Evolutionary conservation across 2,797 vertebrate genomes (phyloP), one percentile per base, ranked within the genome.

Genomic region (Crypturellus tataupa): DNA sequence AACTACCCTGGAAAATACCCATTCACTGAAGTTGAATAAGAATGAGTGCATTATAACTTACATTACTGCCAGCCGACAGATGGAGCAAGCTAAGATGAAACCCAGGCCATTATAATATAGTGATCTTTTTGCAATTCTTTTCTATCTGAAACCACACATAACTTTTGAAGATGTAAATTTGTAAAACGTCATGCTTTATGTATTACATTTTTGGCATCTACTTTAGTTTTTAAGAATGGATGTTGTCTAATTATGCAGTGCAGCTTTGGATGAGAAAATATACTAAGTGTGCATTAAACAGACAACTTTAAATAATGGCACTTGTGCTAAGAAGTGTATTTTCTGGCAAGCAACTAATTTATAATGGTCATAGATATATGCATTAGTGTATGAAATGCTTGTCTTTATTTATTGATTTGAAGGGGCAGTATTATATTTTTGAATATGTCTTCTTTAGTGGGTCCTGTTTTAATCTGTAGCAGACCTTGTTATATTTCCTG

Each of bases 381-480:
- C 98, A 98, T 98, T 98, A 98, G 98, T 97, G 97, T 98, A 98
- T 98, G 98, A 98, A 97, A 98, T 97, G 96, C 98, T 98, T 98
- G 98, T 98, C 98, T 98, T 97, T 98, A 98, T 98, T 98, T 98
- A 98, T 98, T 98, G 98, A 98, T 98, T 98, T 97, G 98, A 97
- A 97, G 97, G 97, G 97, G 91, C 97, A 96, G 97, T 97, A 84
- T 97, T 98, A 97, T 98, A 97, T 97, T 98, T 98, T 97, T 97
- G 95, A 98, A 96, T 97, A 97, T 6, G 76, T 98, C 97, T 98
- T 96, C 97, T 97, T 98, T 97, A 98, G 97, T 97, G 94, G 96
- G 87, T 96, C 90, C 95, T 97, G 94, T 97, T 98, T 98, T 97
- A 96, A 97, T 98, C 97, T 96, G 97, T 97, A 96, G 95, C 77